Base-by-base conservation (phyloP, 2,113 vertebrate genomes). In the Calyptommatus sinebrachiatus region DNA sequence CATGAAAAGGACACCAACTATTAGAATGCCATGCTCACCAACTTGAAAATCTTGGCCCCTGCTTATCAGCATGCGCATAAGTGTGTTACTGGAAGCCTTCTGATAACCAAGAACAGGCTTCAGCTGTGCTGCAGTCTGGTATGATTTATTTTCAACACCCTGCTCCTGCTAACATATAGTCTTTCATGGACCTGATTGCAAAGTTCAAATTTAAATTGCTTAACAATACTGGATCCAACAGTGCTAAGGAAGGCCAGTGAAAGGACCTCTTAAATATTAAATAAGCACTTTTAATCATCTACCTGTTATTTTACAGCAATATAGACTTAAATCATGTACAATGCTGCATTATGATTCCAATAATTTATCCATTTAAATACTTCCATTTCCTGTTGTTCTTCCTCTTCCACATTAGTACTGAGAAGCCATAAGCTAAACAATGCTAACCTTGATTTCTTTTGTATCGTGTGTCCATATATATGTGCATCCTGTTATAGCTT, bases 151-250 rank as follows among this genome's bases (percentile, higher is more conserved):
- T 88, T 79, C 84, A 65, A 71, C 6, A 0, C 76, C 81, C 83
- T 85, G 61, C 77, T 14, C n/a, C 84, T 77, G 73, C 84, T 78
- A 78, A 1, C 8, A 75, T 73, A 86, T 83, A 85, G 73, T 75
- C 84, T 86, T 84, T 83, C 80, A 86, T 3, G 14, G 74, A 72
- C 86, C 53, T 48, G 18, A 8, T 26, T 88, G 68, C 82, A 82
- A 82, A 79, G 84, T 80, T 91, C 80, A 92, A 88, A 45, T 28
- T 83, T 79, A 90, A 89, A 90, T 86, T 76, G 84, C 80, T 75
- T 26, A 28, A 82, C 81, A 79, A 82, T 90, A 90, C 90, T 67
- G 90, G 87, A 73, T 20, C 11, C 79, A 84, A 76, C 81, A 89
- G 88, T 41, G 35, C 83, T 87, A 87, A 35, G 86, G 22, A 71